Conservation (phyloP, 2,113 vertebrate species). For the Parus major region DNA sequence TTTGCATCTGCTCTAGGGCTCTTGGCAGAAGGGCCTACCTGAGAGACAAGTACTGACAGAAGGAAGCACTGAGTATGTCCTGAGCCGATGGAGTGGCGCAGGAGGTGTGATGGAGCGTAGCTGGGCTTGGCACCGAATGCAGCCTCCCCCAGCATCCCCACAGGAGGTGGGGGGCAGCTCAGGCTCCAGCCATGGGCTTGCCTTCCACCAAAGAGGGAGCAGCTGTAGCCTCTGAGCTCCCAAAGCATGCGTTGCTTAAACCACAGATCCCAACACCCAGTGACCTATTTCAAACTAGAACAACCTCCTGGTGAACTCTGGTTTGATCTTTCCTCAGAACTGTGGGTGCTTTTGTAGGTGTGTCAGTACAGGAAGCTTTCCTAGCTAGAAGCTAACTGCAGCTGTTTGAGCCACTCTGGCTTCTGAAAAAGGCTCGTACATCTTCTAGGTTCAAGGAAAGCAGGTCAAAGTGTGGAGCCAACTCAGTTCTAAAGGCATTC, state of each 20-base stretch:
- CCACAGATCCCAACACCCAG: neutral
- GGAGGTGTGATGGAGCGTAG: neutral
- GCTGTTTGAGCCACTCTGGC: neutral
- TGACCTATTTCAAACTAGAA: constrained; percentile 17
- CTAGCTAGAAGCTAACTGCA: neutral
- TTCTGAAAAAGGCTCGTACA: neutral
- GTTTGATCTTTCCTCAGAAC: neutral
- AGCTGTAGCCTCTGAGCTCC: neutral
- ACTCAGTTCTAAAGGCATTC: neutral
- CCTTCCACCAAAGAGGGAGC: neutral
- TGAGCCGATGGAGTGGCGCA: neutral
- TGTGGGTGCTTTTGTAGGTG: neutral
- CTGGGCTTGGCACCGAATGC: neutral
- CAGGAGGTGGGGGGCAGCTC: fast-evolving
- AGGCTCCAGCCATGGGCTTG: neutral
- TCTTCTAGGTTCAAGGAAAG: neutral
- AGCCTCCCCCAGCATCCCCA: neutral
- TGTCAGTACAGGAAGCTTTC: neutral
- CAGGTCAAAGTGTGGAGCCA: neutral
- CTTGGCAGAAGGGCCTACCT: constrained; percentile 4
- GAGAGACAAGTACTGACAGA: constrained; percentile 17
- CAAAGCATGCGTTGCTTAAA: neutral
- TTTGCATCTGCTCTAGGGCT: constrained; percentile 23
- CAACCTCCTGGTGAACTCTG: constrained; percentile 8
- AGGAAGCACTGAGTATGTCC: neutral